Base-by-base conservation (phyloP, 2,797 vertebrate species). In the Acanthurus tractus region DNA sequence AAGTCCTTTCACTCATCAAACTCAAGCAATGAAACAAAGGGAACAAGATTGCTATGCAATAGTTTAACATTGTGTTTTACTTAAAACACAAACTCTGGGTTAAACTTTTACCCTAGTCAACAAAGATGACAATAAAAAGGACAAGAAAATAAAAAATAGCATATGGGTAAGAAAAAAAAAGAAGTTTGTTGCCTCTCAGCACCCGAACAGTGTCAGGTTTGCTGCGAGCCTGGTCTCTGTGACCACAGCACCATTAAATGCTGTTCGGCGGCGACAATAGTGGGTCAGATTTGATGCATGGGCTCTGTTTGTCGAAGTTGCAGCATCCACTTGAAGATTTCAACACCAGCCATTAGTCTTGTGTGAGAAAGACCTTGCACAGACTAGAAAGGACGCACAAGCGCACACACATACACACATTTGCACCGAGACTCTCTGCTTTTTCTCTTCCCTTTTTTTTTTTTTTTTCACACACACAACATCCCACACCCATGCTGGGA, bases 281-380 rank as follows among this genome's bases (percentile, higher is more conserved):
- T 80, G 42, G 88, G 89, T 81, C 88, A 79, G 29, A 61, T 80
- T 63, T 94, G 90, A 93, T 90, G 74, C 73, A 93, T 89, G 88
- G 76, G 62, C 84, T 83, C 81, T 87, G 86, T 92, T 91, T 91
- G 88, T 80, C 58, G 50, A 84, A 82, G 83, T 80, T 89, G 76
- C 86, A 85, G 85, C 85, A 83, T 86, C 84, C 91, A 90, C 90
- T 93, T 91, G 82, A 92, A 82, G 80, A 86, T 84, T 89, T 92
- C 88, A 87, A 80, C 87, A 76, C 78, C 36, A 75, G 65, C 86
- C 91, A 94, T 95, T 94, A 87, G 89, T 95, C 93, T 93, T 82
- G 75, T 87, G 85, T 87, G 92, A 92, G 90, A 92, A 90, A 90
- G 81, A 85, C 86, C 84, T 79, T 72, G 79, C 78, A 87, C 87